These are phyloP conservation scores for Drosophila pseudoananassae DNA, from an alignment of 1,140 invertebrate genomes.

Conservation along the genomic window DNA sequence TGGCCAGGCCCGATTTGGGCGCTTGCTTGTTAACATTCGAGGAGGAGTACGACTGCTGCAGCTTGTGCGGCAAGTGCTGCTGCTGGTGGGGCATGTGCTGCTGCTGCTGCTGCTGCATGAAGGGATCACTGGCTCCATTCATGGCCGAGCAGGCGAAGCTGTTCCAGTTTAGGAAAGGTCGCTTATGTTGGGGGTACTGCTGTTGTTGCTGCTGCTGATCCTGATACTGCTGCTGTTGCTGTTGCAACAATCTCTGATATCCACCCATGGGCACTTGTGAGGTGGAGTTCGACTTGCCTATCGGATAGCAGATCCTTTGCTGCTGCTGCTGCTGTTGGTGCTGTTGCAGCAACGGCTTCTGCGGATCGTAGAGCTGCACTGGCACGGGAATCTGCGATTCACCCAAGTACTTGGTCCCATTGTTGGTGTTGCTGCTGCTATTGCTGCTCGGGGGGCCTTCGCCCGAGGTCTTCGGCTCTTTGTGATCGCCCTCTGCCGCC, in stretches of 20 bases:
- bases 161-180: slow-evolving; percentile 76
- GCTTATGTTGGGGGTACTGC: slow-evolving; percentile 75
- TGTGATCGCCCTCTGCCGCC: slow-evolving; percentile 52
- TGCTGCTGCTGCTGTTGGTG: slow-evolving; percentile 60
- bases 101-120: slow-evolving; percentile 69
- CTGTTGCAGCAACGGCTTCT: slow-evolving; percentile 66
- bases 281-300: slow-evolving; percentile 78
- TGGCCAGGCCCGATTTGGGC: slow-evolving; percentile 54
- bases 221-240: slow-evolving; percentile 51
- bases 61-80: slow-evolving; percentile 49
- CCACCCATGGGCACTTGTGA: slow-evolving; percentile 73
- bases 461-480: slow-evolving; percentile 46
- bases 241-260: slow-evolving; percentile 61
- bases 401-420: slow-evolving; percentile 41
- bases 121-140: slow-evolving; percentile 71
- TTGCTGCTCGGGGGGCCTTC: slow-evolving; percentile 27
- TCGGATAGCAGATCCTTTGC: slow-evolving; percentile 62
- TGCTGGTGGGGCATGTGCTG: slow-evolving; percentile 33
- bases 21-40: slow-evolving; percentile 66
- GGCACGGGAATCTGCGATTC: slow-evolving; percentile 73
- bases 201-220: slow-evolving; percentile 49
- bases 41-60: slow-evolving; percentile 72
- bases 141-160: slow-evolving; percentile 75
- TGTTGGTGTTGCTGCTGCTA: slow-evolving; percentile 24
- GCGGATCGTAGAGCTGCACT: slow-evolving; percentile 71